phyloP scores from a whole-genome alignment of 1,140 invertebrate genomes.

The Goniozus legneri region DNA sequence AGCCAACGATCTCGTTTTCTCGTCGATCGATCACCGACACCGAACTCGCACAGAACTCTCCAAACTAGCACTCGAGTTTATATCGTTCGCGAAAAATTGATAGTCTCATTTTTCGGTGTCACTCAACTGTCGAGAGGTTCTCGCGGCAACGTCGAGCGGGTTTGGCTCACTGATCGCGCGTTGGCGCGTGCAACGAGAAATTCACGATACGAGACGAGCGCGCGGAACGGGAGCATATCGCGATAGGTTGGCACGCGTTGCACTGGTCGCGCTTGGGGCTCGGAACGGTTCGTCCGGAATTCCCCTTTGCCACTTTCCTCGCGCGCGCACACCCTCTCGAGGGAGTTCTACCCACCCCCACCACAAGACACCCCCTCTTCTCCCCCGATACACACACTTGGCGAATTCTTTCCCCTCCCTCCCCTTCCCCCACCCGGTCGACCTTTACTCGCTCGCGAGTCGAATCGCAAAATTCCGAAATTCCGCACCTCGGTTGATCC shows the following conservation, averaged over 20 bases:
- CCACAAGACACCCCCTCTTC: background rate
- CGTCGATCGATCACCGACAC: too few species aligned
- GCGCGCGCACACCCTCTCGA: constrained; percentile 11
- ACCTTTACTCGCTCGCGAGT: constrained; percentile 14
- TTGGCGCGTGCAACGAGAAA: too few species aligned
- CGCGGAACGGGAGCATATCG: constrained; percentile 22
- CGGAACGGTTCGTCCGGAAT: constrained; percentile 31
- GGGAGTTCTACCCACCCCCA: background rate
- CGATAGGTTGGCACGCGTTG: constrained; percentile 39
- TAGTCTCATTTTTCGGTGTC: too few species aligned
- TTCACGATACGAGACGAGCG: too few species aligned
- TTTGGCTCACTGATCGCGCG: too few species aligned
- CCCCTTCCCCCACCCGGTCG: background rate
- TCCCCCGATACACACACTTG: background rate
- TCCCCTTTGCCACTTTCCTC: constrained; percentile 40
- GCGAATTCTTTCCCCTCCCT: background rate
- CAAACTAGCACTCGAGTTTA: too few species aligned
- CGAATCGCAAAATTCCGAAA: constrained; percentile 22
- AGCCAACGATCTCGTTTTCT: too few species aligned
- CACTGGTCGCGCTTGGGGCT: constrained; percentile 38
- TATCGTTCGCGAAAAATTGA: too few species aligned
- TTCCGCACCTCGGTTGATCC: constrained; percentile 18
- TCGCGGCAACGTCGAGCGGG: too few species aligned
- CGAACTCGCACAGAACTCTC: too few species aligned
- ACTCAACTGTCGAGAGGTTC: too few species aligned